Evolutionary conservation across 2,888 invertebrate species (phyloP).

Genomic region (Drosophila borealis): DNA sequence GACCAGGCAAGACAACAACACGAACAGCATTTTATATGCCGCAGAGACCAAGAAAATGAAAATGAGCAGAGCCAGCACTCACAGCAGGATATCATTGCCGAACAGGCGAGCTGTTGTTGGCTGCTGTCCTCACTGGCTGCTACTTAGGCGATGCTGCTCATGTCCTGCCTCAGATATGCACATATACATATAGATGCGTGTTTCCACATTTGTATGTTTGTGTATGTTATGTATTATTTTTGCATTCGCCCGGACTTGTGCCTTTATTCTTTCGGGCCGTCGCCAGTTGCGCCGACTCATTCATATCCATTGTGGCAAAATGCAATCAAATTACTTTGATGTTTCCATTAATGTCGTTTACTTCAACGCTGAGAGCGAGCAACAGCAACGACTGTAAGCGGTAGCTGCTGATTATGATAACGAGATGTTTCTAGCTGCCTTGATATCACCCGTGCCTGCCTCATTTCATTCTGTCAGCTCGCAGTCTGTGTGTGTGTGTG

Average conservation of each 20-base stretch:
- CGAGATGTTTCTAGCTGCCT: conserved; percentile 45
- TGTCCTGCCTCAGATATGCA: conserved; percentile 19
- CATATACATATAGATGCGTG: conserved; percentile 11
- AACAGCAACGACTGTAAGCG: conserved; percentile 24
- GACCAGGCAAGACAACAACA: conserved; percentile 24
- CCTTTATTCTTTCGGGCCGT: conserved; percentile 7
- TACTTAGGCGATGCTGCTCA: conserved; percentile 41
- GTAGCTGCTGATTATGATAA: conserved; percentile 51
- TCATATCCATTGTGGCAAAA: conserved; percentile 74
- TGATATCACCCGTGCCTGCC: conserved; percentile 32
- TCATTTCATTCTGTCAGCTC: conserved; percentile 33
- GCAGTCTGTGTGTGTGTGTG: neutral
- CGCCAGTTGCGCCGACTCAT: conserved; percentile 52
- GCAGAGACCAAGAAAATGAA: conserved; percentile 16
- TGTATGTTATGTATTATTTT: conserved; percentile 19
- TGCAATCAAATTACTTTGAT: conserved; percentile 81
- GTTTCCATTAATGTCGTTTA: conserved; percentile 81
- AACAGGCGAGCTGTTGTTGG: conserved; percentile 19
- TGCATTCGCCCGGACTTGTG: conserved; percentile 24
- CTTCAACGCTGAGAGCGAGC: conserved; percentile 61
- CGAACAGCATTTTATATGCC: conserved; percentile 15
- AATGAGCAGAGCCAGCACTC: conserved; percentile 13
- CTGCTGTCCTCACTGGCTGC: conserved; percentile 32
- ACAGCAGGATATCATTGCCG: conserved; percentile 57
- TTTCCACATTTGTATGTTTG: conserved; percentile 21